A percentile compares a stretch with the other conserved stretches of the same genome.
Conservation (phyloP, 2,888 invertebrate genomes). For the Phanerotoma sp. region DNA sequence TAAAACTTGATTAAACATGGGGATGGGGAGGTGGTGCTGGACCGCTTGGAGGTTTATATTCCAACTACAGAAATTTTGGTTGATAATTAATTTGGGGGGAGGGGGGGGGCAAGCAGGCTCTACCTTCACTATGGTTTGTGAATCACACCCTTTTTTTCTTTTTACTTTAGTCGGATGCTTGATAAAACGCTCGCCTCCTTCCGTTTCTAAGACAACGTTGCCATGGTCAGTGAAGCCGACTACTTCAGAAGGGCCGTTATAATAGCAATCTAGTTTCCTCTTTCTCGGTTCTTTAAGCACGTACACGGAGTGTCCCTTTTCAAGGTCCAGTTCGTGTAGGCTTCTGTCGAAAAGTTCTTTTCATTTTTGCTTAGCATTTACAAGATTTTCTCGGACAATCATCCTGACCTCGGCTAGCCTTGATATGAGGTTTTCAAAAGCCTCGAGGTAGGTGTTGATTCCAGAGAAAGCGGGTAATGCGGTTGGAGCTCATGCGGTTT, state of each 20-base stretch:
- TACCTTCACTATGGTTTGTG: too few relatives aligned
- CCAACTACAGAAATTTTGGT: too few relatives aligned
- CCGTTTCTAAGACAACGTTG: slow-evolving; percentile 1
- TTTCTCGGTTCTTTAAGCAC: slow-evolving; percentile 3
- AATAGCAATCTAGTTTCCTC: slow-evolving; percentile 1
- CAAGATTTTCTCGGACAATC: neutral
- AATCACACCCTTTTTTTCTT: too few relatives aligned
- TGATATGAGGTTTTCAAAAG: neutral
- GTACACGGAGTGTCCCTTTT: neutral
- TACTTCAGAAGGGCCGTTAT: slow-evolving; percentile 2
- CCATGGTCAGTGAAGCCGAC: neutral
- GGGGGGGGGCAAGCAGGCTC: too few relatives aligned
- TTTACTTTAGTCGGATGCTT: neutral
- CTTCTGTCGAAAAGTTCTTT: slow-evolving; percentile 9
- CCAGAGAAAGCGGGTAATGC: neutral
- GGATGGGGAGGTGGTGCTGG: too few relatives aligned
- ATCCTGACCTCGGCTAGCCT: neutral
- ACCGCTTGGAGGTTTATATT: too few relatives aligned
- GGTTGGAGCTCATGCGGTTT: neutral
- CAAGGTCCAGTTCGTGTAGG: neutral
- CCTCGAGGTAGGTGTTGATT: neutral
- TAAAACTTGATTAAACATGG: too few relatives aligned
- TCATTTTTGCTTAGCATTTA: neutral
- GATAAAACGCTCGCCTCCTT: neutral
- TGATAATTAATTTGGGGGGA: too few relatives aligned